Percentiles rank a stretch among this genome's conserved stretches.
These are phyloP conservation scores for Armadillidium nasatum DNA, from an alignment of 1,140 invertebrate species.

Conservation along the genomic window DNA sequence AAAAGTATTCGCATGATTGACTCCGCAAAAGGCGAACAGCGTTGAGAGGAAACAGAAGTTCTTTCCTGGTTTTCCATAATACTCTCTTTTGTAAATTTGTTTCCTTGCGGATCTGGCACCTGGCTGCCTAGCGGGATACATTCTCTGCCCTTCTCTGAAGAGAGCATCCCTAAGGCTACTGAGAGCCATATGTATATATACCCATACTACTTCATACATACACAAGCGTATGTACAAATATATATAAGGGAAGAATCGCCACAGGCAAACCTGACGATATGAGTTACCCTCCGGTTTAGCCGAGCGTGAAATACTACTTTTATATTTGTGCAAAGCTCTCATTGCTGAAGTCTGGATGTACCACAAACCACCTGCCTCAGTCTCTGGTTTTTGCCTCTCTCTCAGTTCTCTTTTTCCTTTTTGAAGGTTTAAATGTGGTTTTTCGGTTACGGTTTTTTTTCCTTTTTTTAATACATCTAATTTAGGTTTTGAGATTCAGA, in stretches of 20 bases:
- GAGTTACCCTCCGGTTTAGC: not conserved
- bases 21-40: not conserved
- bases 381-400: too few species aligned
- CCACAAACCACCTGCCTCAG: not conserved
- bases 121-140: constrained; percentile 1
- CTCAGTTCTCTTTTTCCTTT: not conserved
- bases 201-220: too few species aligned
- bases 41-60: not conserved
- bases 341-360: not conserved
- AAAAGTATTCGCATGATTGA: not conserved
- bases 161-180: not conserved
- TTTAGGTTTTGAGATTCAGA: not conserved
- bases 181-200: not conserved
- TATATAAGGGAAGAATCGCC: not conserved
- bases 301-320: not conserved
- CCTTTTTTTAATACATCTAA: not conserved
- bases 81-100: not conserved
- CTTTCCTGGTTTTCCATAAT: not conserved
- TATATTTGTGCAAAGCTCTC: constrained; percentile 12
- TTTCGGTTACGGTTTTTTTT: constrained; percentile 4
- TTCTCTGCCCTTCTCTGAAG: not conserved
- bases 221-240: not conserved
- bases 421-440: not conserved
- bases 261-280: not conserved
- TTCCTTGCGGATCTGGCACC: not conserved